Conservation (phyloP, 2,797 vertebrate genomes). For the Harpagifer antarcticus region DNA sequence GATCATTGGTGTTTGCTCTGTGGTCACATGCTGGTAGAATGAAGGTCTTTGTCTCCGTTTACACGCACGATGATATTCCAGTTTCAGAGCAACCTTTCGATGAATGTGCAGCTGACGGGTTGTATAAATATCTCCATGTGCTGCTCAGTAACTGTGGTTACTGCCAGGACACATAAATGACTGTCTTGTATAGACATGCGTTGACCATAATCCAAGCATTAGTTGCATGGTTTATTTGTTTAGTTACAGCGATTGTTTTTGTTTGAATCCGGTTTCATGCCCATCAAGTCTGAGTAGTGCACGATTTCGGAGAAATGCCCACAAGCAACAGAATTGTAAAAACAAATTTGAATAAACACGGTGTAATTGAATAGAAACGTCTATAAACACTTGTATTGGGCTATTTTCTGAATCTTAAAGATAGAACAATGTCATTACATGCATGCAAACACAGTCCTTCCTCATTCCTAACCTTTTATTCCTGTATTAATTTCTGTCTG, state of each 20-base stretch:
- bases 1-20: constrained; percentile 43
- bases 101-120: background rate
- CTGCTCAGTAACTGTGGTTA: constrained; percentile 18
- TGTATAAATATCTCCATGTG: constrained; percentile 14
- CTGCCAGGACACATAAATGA: constrained; percentile 9
- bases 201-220: constrained; percentile 38
- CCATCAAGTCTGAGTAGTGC: constrained; percentile 21
- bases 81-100: constrained; percentile 7
- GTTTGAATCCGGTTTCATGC: constrained; percentile 39
- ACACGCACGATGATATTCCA: constrained; percentile 38
- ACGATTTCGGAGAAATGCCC: constrained; percentile 30
- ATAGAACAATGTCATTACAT: constrained; percentile 20
- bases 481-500: constrained; percentile 41
- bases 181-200: constrained; percentile 14
- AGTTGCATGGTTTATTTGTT: constrained; percentile 34
- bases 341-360: constrained; percentile 8
- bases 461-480: constrained; percentile 38
- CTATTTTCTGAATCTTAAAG: constrained; percentile 9
- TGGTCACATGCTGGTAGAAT: constrained; percentile 38
- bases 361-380: background rate
- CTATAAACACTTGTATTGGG: constrained; percentile 4
- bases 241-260: constrained; percentile 27
- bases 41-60: constrained; percentile 50
- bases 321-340: constrained; percentile 11
- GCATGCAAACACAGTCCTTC: constrained; percentile 53